These are phyloP conservation scores for Potorous gilbertii DNA, from an alignment of 2,797 vertebrate genomes.

Conservation along the genomic window DNA sequence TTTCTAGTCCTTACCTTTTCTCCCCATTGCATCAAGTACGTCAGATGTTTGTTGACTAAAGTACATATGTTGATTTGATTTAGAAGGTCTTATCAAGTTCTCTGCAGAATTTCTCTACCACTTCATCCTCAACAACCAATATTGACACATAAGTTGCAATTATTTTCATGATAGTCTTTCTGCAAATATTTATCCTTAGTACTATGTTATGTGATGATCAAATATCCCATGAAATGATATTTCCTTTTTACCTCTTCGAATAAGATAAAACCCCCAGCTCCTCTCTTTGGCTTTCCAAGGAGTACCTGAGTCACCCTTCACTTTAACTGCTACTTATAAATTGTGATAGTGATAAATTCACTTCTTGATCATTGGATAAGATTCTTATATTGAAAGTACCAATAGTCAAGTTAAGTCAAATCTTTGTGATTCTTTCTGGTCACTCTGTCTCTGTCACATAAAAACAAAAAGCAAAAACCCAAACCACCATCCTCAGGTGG, in stretches of 20 bases:
- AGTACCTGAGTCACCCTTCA: neutral
- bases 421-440: neutral
- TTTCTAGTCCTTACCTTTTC: neutral
- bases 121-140: neutral
- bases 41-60: neutral
- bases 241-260: neutral
- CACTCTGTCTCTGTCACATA: neutral
- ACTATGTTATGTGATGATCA: neutral
- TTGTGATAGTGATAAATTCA: too few relatives aligned
- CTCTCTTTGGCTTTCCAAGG: neutral
- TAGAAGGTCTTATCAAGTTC: neutral
- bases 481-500: neutral
- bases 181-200: neutral
- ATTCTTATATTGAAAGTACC: too few relatives aligned
- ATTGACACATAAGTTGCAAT: neutral
- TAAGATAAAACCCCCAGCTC: neutral
- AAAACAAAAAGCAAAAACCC: too few relatives aligned
- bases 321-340: neutral
- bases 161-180: neutral
- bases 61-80: neutral
- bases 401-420: neutral
- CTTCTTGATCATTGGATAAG: too few relatives aligned
- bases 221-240: neutral
- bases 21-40: neutral
- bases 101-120: neutral